Percentiles rank a stretch among this genome's conserved stretches.
phyloP scores from a whole-genome alignment of 2,888 invertebrate species.

The Arctia plantaginis region DNA sequence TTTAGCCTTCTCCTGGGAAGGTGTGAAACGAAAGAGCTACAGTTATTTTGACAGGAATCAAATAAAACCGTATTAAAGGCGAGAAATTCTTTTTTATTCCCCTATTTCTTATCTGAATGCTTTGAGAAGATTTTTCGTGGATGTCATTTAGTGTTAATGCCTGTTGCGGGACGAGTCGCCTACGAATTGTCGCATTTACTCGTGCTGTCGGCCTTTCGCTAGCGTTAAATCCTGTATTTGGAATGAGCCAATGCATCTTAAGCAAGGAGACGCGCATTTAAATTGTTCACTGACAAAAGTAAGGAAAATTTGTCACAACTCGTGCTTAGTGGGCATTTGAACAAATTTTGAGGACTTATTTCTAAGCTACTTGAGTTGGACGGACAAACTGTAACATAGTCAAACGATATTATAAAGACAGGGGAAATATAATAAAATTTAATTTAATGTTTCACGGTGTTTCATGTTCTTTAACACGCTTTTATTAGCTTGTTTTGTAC shows the following conservation, averaged over 20 bases:
- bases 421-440: not conserved
- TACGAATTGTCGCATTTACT: conserved; percentile 84
- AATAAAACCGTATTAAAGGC: conserved; percentile 63
- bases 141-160: conserved; percentile 86
- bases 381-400: not conserved
- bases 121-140: conserved; percentile 79
- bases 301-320: conserved; percentile 58
- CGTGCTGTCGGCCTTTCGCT: conserved; percentile 68
- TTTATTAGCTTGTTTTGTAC: not conserved
- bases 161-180: conserved; percentile 77
- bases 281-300: conserved; percentile 73
- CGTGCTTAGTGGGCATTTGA: conserved; percentile 52
- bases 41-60: conserved; percentile 56
- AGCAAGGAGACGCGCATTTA: conserved; percentile 76
- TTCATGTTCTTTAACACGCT: not conserved
- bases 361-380: not conserved
- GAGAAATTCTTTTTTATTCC: conserved; percentile 74
- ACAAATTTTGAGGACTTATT: conserved; percentile 48
- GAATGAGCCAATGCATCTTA: conserved; percentile 85
- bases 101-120: conserved; percentile 74
- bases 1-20: conserved; percentile 22
- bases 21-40: conserved; percentile 27
- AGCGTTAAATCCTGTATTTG: conserved; percentile 80
- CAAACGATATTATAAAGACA: not conserved
- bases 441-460: not conserved